A percentile compares a stretch with the other conserved stretches of the same genome.
These are phyloP conservation scores for Bos indicus DNA, from an alignment of 2,113 vertebrate species.

Conservation along the genomic window DNA sequence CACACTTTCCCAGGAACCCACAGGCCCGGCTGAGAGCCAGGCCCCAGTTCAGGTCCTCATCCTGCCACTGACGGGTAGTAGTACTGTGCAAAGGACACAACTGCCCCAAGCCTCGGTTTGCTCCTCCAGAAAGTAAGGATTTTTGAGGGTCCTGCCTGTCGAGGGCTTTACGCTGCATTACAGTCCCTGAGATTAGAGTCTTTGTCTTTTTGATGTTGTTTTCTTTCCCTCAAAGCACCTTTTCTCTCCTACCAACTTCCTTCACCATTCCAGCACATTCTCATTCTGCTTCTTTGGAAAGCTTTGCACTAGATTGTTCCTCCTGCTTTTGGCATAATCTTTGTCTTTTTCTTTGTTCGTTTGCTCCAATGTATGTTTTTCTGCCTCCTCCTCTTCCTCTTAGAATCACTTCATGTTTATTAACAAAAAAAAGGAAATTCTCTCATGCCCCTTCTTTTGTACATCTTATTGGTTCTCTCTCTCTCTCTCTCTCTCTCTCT, in stretches of 20 bases:
- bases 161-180: background rate
- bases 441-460: background rate
- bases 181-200: rapidly evolving
- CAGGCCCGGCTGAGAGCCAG: background rate
- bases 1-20: background rate
- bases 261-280: background rate
- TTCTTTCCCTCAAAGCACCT: background rate
- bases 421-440: background rate
- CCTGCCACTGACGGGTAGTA: background rate
- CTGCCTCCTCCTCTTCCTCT: background rate
- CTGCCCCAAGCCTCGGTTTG: background rate
- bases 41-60: background rate
- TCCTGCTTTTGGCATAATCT: background rate
- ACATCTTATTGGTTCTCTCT: background rate
- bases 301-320: background rate
- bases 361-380: background rate
- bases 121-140: background rate
- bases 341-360: background rate
- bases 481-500: background rate
- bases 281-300: background rate
- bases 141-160: background rate
- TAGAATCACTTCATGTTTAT: background rate
- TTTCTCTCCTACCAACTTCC: background rate
- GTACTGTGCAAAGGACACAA: background rate
- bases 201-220: background rate